Percentiles rank a stretch among this genome's conserved stretches.
phyloP scores from a whole-genome alignment of 1,140 invertebrate species.

The Atta texana region DNA sequence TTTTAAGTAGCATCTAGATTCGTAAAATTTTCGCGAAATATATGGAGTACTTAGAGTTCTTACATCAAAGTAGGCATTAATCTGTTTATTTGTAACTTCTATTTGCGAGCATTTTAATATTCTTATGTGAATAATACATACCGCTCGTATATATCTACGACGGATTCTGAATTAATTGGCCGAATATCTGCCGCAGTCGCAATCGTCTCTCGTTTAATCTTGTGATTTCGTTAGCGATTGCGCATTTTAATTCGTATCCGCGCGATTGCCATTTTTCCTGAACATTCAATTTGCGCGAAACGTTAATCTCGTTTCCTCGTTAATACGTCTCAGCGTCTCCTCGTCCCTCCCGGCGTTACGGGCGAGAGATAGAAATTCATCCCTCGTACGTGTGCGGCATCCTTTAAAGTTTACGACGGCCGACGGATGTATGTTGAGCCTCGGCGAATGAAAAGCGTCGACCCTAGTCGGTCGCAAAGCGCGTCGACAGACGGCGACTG shows the following conservation, averaged over 20 bases:
- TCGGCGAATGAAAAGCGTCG: conserved; percentile 41
- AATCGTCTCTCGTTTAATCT: conserved; percentile 60
- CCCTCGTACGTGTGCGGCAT: conserved; percentile 64
- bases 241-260: conserved; percentile 58
- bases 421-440: conserved; percentile 42
- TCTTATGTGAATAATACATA: not conserved
- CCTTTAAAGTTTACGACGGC: conserved; percentile 65
- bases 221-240: conserved; percentile 58
- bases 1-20: no score
- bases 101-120: not conserved
- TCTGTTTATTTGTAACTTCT: conserved; percentile 4
- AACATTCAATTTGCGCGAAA: conserved; percentile 57
- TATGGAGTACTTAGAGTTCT: not conserved
- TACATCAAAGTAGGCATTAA: not conserved
- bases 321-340: conserved; percentile 52
- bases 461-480: conserved; percentile 26
- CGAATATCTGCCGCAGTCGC: conserved; percentile 51
- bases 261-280: conserved; percentile 57
- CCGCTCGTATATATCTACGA: conserved; percentile 7
- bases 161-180: conserved; percentile 50
- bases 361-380: conserved; percentile 66
- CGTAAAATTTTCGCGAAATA: not conserved
- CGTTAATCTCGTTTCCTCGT: conserved; percentile 66
- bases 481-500: conserved; percentile 50
- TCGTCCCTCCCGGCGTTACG: not conserved